Evolutionary conservation across 2,888 invertebrate species (phyloP), one percentile per base, ranked within the genome.

Genomic region (Trichogramma dendrolimi): DNA sequence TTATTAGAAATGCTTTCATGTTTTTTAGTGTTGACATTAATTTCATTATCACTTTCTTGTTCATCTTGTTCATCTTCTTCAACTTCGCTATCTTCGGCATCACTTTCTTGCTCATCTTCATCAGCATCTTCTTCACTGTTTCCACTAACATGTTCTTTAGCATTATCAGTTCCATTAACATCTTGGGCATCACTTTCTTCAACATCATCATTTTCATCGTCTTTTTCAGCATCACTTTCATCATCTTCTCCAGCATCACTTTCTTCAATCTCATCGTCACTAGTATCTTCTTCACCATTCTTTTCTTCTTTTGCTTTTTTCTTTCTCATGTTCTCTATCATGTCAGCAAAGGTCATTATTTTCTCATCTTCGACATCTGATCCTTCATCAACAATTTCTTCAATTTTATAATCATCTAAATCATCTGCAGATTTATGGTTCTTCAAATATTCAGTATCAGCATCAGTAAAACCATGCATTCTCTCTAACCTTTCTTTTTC

Each of bases 361-460:
- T 81, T 81, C 2, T 83, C 83, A 41, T 83, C 81, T 6, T 82
- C 82, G 63, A 83, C 82, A 48, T 83, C 81, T 58, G 83, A 69
- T 76, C 81, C 80, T 63, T 83, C 82, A 58, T 78, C 77, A 4
- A 75, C 70, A 61, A 85, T 85, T 14, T 83, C 80, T 57, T 87
- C 86, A 64, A 86, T 76, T 47, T 84, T 84, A 72, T 90, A 89
- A 75, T 89, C 93, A 70, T 94, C 93, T 61, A 95, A 83, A 77
- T 92, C 94, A 81, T 95, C 95, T 0, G 93, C 94, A 64, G 88
- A 88, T 61, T 85, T 85, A 69, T 94, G 92, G 69, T 85, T 86
- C 5, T 75, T 73, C 61, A 74, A 72, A 42, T 68, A 67, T 6
- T 71, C 68, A 6, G 70, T 61, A 47, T 78, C 73, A 14, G 53